Percentiles rank a stretch among this genome's conserved stretches.
Conservation (phyloP, 1,140 invertebrate genomes). For the Varroa destructor region DNA sequence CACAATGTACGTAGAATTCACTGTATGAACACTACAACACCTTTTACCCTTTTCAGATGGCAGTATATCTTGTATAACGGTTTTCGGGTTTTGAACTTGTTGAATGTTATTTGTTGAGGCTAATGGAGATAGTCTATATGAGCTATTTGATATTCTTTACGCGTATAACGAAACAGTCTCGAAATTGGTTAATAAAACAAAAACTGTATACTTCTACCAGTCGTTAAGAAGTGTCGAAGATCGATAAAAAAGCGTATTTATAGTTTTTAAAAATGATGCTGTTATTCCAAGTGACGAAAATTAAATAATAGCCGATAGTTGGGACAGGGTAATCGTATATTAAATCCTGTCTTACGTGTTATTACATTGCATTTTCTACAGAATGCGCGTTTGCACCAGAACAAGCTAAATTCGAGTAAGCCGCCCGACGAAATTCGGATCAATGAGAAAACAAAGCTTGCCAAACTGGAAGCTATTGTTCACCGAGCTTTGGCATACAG, state of each 20-base stretch:
- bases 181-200: not conserved
- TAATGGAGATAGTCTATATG: conserved; percentile 1
- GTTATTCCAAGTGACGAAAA: no score
- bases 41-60: no score
- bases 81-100: not conserved
- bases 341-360: no score
- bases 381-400: not conserved
- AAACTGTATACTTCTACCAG: not conserved
- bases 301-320: no score
- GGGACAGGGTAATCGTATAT: not conserved
- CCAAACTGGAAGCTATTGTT: not conserved
- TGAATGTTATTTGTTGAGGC: not conserved
- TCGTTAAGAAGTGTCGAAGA: not conserved
- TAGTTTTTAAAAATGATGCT: no score
- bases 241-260: no score
- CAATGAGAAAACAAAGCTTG: not conserved
- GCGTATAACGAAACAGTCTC: not conserved
- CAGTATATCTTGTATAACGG: no score
- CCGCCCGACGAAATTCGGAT: not conserved
- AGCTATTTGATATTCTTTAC: not conserved
- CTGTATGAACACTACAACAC: no score
- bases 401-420: not conserved
- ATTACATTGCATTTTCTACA: not conserved
- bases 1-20: not conserved
- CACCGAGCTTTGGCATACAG: conserved; percentile 7